Conservation (phyloP, 2,113 vertebrate species). For the Thunnus maccoyii region DNA sequence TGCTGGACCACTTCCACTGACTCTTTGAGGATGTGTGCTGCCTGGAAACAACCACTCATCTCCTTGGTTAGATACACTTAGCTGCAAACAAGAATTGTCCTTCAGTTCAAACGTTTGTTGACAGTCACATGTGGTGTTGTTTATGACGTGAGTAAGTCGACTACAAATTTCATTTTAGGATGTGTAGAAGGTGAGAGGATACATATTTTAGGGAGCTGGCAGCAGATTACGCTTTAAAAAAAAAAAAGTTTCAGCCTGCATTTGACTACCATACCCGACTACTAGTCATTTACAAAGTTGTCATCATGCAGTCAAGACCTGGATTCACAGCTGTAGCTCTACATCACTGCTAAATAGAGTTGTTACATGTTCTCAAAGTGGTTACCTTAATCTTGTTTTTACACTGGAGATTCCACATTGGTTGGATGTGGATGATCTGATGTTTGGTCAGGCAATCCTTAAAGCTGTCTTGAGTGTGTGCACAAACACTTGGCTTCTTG, state of each 20-base stretch:
- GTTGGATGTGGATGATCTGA: neutral
- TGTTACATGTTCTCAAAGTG: neutral
- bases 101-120: neutral
- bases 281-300: neutral
- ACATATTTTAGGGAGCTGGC: too few relatives aligned
- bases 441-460: conserved; percentile 28
- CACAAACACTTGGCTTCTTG: conserved; percentile 17
- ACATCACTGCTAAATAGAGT: neutral
- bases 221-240: too few relatives aligned
- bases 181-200: neutral
- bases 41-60: conserved; percentile 25
- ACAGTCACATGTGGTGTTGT: neutral
- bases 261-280: neutral
- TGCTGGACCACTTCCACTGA: neutral
- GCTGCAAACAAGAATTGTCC: conserved; percentile 5
- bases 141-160: neutral
- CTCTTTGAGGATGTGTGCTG: conserved; percentile 6
- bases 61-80: conserved; percentile 4
- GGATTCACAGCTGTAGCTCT: neutral
- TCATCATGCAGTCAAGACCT: neutral
- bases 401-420: neutral
- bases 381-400: neutral
- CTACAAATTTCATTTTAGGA: neutral
- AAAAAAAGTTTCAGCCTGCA: too few relatives aligned
- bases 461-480: conserved; percentile 38